Percentiles rank a stretch among this genome's conserved stretches.
These are phyloP conservation scores for Diachrysia chrysitis DNA, from an alignment of 2,888 invertebrate genomes.

Conservation along the genomic window DNA sequence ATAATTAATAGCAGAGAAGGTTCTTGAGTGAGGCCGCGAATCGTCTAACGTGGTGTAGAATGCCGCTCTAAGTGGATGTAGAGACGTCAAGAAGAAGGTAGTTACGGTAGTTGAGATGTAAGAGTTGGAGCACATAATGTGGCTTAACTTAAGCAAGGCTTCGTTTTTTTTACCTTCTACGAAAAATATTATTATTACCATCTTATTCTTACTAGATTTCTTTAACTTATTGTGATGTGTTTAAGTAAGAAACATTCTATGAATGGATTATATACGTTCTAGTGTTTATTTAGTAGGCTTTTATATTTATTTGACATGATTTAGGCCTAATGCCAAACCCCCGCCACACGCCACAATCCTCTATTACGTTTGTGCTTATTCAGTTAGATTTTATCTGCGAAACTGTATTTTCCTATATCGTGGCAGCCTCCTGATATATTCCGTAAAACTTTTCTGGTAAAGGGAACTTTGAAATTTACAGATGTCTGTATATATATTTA, in stretches of 20 bases:
- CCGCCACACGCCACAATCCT: not conserved
- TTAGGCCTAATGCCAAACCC: slow-evolving; percentile 10
- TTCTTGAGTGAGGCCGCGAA: not conserved
- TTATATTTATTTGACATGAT: slow-evolving; percentile 8
- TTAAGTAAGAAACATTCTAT: not conserved
- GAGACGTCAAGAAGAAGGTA: not conserved
- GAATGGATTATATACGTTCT: not conserved
- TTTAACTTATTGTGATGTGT: not conserved
- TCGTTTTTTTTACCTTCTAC: not conserved
- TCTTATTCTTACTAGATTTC: not conserved
- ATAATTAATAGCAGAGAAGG: slow-evolving; percentile 3
- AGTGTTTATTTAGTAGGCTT: not conserved
- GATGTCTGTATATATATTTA: too few relatives aligned
- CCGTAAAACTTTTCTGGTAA: slow-evolving; percentile 27
- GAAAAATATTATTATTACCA: too few relatives aligned
- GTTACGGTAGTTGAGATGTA: not conserved
- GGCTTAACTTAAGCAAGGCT: not conserved
- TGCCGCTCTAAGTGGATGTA: not conserved
- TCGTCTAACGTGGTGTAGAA: not conserved
- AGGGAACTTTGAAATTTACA: not conserved
- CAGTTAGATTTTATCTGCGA: slow-evolving; percentile 26
- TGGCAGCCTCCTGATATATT: slow-evolving; percentile 33
- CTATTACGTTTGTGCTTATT: slow-evolving; percentile 23
- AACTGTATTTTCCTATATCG: slow-evolving; percentile 37
- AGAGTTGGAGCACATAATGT: not conserved